Evolutionary conservation across 2,797 vertebrate genomes (phyloP), one percentile per base, ranked within the genome.

Genomic region (Peromyscus nudipes): DNA sequence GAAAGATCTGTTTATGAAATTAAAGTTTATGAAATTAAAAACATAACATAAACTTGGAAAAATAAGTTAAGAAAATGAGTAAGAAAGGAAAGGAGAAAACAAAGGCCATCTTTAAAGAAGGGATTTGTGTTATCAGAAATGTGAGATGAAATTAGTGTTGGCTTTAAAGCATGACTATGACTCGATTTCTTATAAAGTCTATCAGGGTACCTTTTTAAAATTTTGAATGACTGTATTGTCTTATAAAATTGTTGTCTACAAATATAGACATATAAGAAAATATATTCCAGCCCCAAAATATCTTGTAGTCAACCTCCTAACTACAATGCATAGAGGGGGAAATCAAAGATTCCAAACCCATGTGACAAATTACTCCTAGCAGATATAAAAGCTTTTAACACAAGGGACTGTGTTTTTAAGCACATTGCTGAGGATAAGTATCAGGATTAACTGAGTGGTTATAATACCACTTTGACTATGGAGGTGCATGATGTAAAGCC

Each of bases 151-250:
- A 55, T 85, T 55, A 14, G 7, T 34, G 12, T 67, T 82, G n/a
- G 11, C 62, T 43, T 60, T 92, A 81, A 84, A 34, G 27, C 16
- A 14, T 94, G 13, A 31, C 88, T 91, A 60, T 82, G 8, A 25
- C 67, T 95, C 17, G 25, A 4, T 31, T 91, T 89, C 52, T 91
- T 92, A 31, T 34, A 77, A 13, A 13, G 34, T 88, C 9, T 91
- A 9, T 84, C 21, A 55, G 46, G 62, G 62, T 93, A 46, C 5
- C 89, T 92, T 87, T 65, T 49, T 7, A 34, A 85, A 65, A 99
- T 98, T 99, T 99, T 99, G 99, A 99, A 99, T 99, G 99, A 99
- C 99, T 99, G 99, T 99, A 99, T 99, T 99, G 99, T 99, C 99
- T 57, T 57, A 99, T 99, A 99, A 99, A 99, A 99, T 99, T 98